Percentiles rank a stretch among this genome's conserved stretches.
phyloP scores from a whole-genome alignment of 2,113 vertebrate genomes.

The Anhinga rufa region DNA sequence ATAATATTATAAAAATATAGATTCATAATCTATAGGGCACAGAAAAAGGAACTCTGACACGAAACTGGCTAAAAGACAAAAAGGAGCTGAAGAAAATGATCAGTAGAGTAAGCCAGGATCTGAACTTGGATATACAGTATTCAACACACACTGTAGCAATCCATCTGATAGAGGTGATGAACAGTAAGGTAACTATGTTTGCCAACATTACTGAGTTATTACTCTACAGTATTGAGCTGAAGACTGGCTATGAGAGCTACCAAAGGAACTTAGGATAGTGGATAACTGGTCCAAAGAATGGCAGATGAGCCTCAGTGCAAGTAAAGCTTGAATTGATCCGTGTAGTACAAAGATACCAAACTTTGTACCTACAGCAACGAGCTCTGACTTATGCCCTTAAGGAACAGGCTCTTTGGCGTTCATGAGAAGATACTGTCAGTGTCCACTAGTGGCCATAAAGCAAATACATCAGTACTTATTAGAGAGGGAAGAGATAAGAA shows the following conservation, averaged over 20 bases:
- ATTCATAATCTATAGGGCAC: neutral
- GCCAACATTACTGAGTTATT: neutral
- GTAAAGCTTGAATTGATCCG: neutral
- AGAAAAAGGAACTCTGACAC: neutral
- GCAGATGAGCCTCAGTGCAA: neutral
- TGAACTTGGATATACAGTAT: neutral
- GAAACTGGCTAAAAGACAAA: neutral
- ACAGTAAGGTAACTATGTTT: neutral
- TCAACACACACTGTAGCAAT: neutral
- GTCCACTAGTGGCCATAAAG: neutral
- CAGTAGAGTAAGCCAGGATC: neutral
- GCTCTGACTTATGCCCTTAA: neutral
- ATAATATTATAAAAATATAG: too few species aligned
- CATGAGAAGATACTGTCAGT: neutral
- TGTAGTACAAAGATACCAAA: neutral
- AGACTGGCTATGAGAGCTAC: neutral
- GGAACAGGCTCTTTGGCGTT: neutral
- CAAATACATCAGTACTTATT: neutral
- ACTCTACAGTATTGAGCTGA: neutral
- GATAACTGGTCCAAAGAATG: neutral
- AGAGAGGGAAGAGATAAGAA: neutral
- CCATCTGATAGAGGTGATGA: neutral
- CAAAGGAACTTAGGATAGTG: neutral
- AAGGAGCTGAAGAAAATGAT: neutral
- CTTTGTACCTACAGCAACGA: neutral